A percentile compares a stretch with the other conserved stretches of the same genome.
Evolutionary conservation across 2,797 vertebrate genomes (phyloP).

Genomic region (Botia kubotai): DNA sequence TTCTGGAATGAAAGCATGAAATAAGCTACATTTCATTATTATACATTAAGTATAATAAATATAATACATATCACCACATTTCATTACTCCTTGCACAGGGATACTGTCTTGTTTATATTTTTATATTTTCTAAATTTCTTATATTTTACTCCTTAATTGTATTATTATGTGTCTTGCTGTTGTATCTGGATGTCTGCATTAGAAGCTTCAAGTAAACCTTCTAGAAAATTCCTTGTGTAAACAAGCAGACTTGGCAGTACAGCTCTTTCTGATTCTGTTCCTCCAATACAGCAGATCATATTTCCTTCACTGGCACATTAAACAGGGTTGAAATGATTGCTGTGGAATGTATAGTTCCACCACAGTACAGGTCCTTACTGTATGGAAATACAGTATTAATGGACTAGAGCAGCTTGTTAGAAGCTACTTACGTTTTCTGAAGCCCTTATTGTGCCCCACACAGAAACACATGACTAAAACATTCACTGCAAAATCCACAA

Average conservation of each 20-base stretch:
- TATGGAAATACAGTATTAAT: constrained; percentile 50
- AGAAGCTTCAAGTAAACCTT: too few relatives aligned
- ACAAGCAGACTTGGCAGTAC: too few relatives aligned
- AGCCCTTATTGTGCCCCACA: constrained; percentile 6
- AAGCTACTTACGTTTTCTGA: constrained; percentile 46
- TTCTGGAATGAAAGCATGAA: not conserved
- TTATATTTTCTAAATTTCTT: too few relatives aligned
- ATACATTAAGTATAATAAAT: too few relatives aligned
- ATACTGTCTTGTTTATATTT: too few relatives aligned
- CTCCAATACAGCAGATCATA: not conserved
- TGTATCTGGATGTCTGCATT: too few relatives aligned
- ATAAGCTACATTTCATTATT: not conserved
- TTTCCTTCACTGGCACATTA: not conserved
- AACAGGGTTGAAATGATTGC: not conserved
- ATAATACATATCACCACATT: too few relatives aligned
- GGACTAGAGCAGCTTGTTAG: constrained; percentile 48
- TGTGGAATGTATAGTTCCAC: not conserved
- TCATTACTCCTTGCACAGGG: too few relatives aligned
- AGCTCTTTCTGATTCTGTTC: too few relatives aligned
- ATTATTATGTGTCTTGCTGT: too few relatives aligned
- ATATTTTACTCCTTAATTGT: too few relatives aligned
- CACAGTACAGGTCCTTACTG: not conserved
- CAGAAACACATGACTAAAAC: constrained; percentile 50
- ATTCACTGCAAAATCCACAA: constrained; percentile 31
- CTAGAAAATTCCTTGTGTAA: too few relatives aligned